Percentiles rank a stretch among this genome's conserved stretches.
Evolutionary conservation across 1,140 invertebrate species (phyloP).

Genomic region (Caenorhabditis brenneri): DNA sequence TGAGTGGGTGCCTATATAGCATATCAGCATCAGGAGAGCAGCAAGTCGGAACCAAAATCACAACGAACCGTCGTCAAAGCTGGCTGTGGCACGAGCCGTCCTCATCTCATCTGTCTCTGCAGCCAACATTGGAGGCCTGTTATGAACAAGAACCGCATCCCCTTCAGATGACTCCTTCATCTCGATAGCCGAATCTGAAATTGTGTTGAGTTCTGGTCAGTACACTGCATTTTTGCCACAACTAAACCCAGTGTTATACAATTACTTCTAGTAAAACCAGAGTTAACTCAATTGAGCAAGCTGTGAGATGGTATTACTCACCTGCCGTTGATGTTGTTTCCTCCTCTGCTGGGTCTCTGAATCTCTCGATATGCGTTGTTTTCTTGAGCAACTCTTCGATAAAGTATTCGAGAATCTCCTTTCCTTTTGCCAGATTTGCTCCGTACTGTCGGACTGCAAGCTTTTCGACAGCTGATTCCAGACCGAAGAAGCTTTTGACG

Average conservation of each 20-base stretch:
- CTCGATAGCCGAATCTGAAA: conserved; percentile 65
- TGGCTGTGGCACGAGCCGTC: conserved; percentile 1
- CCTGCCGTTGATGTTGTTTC: conserved; percentile 54
- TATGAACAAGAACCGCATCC: conserved; percentile 28
- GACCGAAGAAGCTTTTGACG: conserved; percentile 94
- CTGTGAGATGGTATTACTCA: not conserved
- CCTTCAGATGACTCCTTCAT: conserved; percentile 59
- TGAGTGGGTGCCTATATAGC: not conserved
- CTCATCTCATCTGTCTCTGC: conserved; percentile 31
- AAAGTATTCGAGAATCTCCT: conserved; percentile 93
- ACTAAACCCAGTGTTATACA: not conserved
- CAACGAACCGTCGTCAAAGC: conserved; percentile 38
- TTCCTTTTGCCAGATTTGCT: conserved; percentile 88
- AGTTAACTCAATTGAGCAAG: not conserved
- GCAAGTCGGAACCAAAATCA: conserved; percentile 5
- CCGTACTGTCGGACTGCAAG: conserved; percentile 96
- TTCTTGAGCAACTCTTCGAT: conserved; percentile 82
- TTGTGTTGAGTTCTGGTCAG: not conserved
- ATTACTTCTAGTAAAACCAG: not conserved
- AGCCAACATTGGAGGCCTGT: not conserved
- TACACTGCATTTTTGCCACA: conserved; percentile 13
- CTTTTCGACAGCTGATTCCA: conserved; percentile 92
- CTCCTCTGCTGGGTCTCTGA: conserved; percentile 56
- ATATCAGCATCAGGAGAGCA: not conserved
- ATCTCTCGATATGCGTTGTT: conserved; percentile 65